A percentile compares a stretch with the other conserved stretches of the same genome.
Evolutionary conservation across 2,888 invertebrate species (phyloP).

Genomic region (Aphodius sticticus): DNA sequence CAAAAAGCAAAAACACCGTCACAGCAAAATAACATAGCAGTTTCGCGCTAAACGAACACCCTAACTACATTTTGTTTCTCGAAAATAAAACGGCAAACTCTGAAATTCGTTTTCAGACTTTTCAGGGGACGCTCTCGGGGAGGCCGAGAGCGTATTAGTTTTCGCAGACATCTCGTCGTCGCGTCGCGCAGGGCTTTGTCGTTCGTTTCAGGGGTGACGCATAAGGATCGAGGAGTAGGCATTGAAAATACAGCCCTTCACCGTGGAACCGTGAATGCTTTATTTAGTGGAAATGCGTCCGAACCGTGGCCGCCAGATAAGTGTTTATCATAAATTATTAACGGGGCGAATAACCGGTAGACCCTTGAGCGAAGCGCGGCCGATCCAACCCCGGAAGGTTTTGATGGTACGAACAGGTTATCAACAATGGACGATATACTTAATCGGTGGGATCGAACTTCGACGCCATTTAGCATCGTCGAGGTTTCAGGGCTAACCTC

Average conservation of each 20-base stretch:
- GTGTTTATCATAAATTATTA: slow-evolving; percentile 43
- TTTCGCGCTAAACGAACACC: not conserved
- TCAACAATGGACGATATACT: slow-evolving; percentile 28
- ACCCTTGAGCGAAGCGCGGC: not conserved
- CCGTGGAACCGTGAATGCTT: slow-evolving; percentile 42
- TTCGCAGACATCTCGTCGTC: not conserved
- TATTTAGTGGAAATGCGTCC: slow-evolving; percentile 45
- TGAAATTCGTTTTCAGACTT: not conserved
- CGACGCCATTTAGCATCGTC: too few species aligned
- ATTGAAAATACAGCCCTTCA: slow-evolving; percentile 36
- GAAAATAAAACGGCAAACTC: not conserved
- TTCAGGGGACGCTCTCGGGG: not conserved
- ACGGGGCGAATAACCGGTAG: slow-evolving; percentile 30
- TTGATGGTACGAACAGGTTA: slow-evolving; percentile 28
- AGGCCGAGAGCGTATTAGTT: not conserved
- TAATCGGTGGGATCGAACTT: slow-evolving; percentile 14
- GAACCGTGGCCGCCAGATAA: slow-evolving; percentile 43
- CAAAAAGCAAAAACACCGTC: not conserved
- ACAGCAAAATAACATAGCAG: not conserved
- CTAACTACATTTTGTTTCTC: not conserved
- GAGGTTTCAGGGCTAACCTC: too few species aligned
- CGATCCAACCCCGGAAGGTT: slow-evolving; percentile 4
- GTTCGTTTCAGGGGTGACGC: not conserved
- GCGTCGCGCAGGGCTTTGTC: not conserved
- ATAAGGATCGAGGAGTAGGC: slow-evolving; percentile 17